Percentiles rank a stretch among this genome's conserved stretches.
These are phyloP conservation scores for Cyprinodon brontotheroides DNA, from an alignment of 2,113 vertebrate genomes.

Conservation along the genomic window DNA sequence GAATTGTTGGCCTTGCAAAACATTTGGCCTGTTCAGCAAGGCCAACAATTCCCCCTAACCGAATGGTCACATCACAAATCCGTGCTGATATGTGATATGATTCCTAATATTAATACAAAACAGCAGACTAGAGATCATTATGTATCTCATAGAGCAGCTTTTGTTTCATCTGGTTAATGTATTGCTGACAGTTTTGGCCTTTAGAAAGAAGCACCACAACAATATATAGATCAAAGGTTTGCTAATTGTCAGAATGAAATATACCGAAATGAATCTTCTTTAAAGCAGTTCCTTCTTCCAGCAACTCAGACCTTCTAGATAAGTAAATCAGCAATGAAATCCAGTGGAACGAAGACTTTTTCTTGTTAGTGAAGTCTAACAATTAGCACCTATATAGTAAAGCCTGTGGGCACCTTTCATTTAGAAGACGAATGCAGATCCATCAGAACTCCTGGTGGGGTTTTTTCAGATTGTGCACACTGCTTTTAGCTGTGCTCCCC, in stretches of 20 bases:
- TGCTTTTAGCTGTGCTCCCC: constrained; percentile 25
- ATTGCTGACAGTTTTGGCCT: neutral
- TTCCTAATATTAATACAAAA: too few species aligned
- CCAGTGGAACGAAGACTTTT: constrained; percentile 13
- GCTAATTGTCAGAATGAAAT: neutral
- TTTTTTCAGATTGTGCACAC: constrained; percentile 23
- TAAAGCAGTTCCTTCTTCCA: neutral
- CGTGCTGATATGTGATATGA: too few species aligned
- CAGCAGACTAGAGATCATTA: too few species aligned
- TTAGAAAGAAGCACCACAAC: neutral
- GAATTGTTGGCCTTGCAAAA: too few species aligned
- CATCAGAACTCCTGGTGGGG: constrained; percentile 21
- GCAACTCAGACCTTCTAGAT: neutral
- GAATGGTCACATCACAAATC: too few species aligned
- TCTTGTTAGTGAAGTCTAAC: constrained; percentile 27
- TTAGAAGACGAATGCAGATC: constrained; percentile 29
- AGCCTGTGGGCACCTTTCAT: constrained; percentile 7
- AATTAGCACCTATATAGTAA: constrained; percentile 28
- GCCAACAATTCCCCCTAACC: too few species aligned
- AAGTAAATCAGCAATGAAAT: neutral
- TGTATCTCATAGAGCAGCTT: too few species aligned
- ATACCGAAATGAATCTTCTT: neutral
- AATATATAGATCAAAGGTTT: neutral
- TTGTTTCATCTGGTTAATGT: neutral
- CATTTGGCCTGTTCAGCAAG: too few species aligned